A percentile compares a stretch with the other conserved stretches of the same genome.
phyloP scores from a whole-genome alignment of 2,797 vertebrate species.

The Ceryle rudis region DNA sequence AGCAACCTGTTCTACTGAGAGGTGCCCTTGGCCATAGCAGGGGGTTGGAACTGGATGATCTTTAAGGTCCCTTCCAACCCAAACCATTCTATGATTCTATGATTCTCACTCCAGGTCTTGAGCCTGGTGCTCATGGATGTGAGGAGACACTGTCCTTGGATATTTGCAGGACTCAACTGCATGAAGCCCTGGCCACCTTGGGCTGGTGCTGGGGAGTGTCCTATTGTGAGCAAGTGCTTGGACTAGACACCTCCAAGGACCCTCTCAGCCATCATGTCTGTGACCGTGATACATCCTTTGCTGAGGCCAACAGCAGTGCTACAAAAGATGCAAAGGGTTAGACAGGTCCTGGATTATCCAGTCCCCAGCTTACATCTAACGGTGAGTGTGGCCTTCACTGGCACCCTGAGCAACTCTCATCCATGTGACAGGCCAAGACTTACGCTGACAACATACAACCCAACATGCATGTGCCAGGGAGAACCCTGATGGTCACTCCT shows the following conservation, averaged over 20 bases:
- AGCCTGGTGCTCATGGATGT: neutral
- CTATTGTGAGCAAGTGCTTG: neutral
- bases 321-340: neutral
- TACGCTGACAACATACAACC: neutral
- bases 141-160: neutral
- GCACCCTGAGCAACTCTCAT: neutral
- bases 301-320: neutral
- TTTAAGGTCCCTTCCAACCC: no score
- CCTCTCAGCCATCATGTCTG: neutral
- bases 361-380: fast-evolving
- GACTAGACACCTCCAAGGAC: neutral
- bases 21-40: no score
- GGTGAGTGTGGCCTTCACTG: neutral
- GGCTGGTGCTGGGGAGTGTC: neutral
- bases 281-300: neutral
- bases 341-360: neutral
- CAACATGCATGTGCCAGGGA: fast-evolving
- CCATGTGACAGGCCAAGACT: neutral
- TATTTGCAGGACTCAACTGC: neutral
- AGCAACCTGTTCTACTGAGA: no score
- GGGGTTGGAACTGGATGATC: no score
- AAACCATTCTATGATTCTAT: no score
- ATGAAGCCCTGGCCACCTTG: fast-evolving
- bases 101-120: neutral
- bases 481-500: neutral